These are phyloP conservation scores for Sebastes glaucus DNA, from an alignment of 2,797 vertebrate genomes.

Conservation along the genomic window DNA sequence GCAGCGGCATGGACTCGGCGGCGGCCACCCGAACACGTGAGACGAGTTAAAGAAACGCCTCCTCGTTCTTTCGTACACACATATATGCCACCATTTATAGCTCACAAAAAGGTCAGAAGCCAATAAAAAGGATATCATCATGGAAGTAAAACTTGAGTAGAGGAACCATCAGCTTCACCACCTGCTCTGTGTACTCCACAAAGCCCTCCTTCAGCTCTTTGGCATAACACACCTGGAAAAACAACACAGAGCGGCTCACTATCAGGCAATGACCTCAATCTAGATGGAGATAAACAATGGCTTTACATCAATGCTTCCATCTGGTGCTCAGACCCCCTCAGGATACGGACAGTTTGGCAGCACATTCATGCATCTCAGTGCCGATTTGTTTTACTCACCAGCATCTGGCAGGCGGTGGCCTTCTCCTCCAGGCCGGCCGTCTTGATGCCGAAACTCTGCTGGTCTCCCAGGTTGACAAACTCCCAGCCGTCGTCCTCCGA, in stretches of 20 bases:
- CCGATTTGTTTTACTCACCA: conserved; percentile 83
- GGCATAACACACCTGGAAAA: conserved; percentile 94
- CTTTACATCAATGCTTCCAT: background rate
- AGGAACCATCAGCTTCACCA: conserved; percentile 99
- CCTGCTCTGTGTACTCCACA: conserved; percentile 97
- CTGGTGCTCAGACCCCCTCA: background rate
- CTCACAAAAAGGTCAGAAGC: background rate
- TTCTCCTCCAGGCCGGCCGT: conserved; percentile 98
- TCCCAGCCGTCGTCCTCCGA: conserved; percentile 99
- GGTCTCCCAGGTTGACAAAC: conserved; percentile 98
- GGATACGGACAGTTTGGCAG: background rate
- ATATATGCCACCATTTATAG: too few species aligned
- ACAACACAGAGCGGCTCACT: background rate
- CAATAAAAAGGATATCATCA: conserved; percentile 93
- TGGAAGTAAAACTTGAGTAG: conserved; percentile 99
- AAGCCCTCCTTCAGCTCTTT: conserved; percentile 99
- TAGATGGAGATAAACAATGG: background rate
- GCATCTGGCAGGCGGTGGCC: conserved; percentile 98
- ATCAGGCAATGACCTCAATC: background rate
- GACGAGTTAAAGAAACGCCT: conserved; percentile 76
- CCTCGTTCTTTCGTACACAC: background rate
- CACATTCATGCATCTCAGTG: too few species aligned
- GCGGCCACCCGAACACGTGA: conserved; percentile 95
- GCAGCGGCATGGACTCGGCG: conserved; percentile 96
- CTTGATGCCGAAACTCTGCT: conserved; percentile 99